Evolutionary conservation across 2,797 vertebrate genomes (phyloP).

Genomic region (Perodicticus potto): DNA sequence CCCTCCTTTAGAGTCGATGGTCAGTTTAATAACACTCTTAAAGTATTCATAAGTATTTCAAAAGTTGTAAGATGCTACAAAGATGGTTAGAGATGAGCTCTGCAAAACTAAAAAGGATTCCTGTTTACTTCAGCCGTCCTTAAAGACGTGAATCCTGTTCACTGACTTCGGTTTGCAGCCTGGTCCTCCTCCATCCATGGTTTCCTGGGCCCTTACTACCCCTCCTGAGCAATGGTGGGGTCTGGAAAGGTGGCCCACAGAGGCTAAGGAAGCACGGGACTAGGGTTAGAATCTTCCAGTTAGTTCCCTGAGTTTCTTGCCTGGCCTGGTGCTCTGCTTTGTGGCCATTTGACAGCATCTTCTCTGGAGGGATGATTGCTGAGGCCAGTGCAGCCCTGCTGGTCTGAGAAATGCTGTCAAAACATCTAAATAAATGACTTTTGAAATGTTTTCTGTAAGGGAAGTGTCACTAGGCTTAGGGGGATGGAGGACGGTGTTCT

Average conservation of each 20-base stretch:
- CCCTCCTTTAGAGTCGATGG: not conserved
- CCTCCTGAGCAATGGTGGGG: rapidly evolving
- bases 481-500: conserved; percentile 76
- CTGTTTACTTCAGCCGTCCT: not conserved
- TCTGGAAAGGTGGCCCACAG: not conserved
- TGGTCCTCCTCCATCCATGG: not conserved
- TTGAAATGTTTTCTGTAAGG: conserved; percentile 70
- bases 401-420: conserved; percentile 61
- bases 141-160: not conserved
- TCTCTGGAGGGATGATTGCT: conserved; percentile 32
- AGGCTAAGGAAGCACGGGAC: not conserved
- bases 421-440: conserved; percentile 74
- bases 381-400: conserved; percentile 57
- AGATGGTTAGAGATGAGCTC: not conserved
- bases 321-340: not conserved
- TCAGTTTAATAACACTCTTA: not conserved
- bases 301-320: not conserved
- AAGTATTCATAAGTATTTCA: not conserved
- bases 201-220: not conserved
- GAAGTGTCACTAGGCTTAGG: conserved; percentile 74
- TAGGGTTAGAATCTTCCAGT: not conserved
- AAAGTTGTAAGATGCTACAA: not conserved
- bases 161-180: not conserved
- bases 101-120: not conserved
- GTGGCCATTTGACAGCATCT: not conserved